Percentiles rank a stretch among this genome's conserved stretches.
Evolutionary conservation across 2,797 vertebrate species (phyloP).

Genomic region (Emys orbicularis): DNA sequence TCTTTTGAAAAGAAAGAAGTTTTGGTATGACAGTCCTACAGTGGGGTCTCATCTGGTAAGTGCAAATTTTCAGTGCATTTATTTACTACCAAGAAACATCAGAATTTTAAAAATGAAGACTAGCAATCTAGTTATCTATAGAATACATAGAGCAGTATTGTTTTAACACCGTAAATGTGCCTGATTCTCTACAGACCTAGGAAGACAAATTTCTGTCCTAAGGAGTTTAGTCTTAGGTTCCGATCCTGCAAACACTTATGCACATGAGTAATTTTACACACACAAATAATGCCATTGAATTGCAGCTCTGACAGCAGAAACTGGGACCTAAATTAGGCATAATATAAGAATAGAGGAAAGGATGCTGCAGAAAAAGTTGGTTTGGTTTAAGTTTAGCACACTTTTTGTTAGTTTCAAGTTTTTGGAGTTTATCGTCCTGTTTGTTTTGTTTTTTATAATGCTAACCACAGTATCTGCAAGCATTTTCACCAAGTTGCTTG

Average conservation of each 20-base stretch:
- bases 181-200: background rate
- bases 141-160: background rate
- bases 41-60: constrained; percentile 75
- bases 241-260: background rate
- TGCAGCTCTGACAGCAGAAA: background rate
- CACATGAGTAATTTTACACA: background rate
- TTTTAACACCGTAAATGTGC: background rate
- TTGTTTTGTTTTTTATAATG: background rate
- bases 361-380: background rate
- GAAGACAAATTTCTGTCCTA: background rate
- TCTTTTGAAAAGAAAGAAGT: constrained; percentile 83
- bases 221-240: background rate
- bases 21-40: constrained; percentile 84
- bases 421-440: background rate
- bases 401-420: background rate
- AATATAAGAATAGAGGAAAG: background rate
- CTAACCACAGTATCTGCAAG: background rate
- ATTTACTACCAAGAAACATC: background rate
- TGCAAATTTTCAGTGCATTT: background rate
- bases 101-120: background rate
- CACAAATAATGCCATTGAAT: background rate
- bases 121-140: background rate
- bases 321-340: background rate
- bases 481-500: background rate
- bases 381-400: background rate